Conservation (phyloP, 2,888 invertebrate species). For the Cephus nigrinus region DNA sequence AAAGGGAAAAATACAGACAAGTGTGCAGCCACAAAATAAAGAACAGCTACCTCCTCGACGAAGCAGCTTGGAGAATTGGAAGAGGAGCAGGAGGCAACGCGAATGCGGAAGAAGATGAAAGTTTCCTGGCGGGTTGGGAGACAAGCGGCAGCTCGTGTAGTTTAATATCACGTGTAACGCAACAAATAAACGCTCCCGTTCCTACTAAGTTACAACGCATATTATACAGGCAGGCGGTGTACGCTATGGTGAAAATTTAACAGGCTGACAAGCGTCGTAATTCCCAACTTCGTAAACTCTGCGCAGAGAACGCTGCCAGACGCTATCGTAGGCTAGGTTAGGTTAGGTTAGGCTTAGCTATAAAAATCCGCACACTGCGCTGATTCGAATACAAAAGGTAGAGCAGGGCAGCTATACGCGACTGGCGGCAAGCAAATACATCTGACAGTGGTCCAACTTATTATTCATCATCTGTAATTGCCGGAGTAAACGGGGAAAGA, state of each 20-base stretch:
- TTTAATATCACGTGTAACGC: conserved; percentile 29
- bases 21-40: too few relatives aligned
- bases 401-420: too few relatives aligned
- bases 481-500: too few relatives aligned
- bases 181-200: conserved; percentile 31
- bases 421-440: too few relatives aligned
- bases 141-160: conserved; percentile 12
- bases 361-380: conserved; percentile 2
- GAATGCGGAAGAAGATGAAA: background rate
- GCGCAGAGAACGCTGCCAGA: background rate
- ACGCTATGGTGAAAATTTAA: conserved; percentile 29
- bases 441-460: too few relatives aligned
- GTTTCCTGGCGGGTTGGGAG: background rate
- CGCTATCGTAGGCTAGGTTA: background rate
- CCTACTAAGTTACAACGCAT: conserved; percentile 29
- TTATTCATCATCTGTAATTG: too few relatives aligned
- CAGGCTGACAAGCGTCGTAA: conserved; percentile 31
- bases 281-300: conserved; percentile 31
- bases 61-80: too few relatives aligned
- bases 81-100: background rate
- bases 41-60: too few relatives aligned
- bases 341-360: background rate
- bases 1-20: too few relatives aligned
- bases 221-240: conserved; percentile 17
- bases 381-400: conserved; percentile 34